These are phyloP conservation scores for Ascaphus truei DNA, from an alignment of 2,113 vertebrate species.

Conservation along the genomic window DNA sequence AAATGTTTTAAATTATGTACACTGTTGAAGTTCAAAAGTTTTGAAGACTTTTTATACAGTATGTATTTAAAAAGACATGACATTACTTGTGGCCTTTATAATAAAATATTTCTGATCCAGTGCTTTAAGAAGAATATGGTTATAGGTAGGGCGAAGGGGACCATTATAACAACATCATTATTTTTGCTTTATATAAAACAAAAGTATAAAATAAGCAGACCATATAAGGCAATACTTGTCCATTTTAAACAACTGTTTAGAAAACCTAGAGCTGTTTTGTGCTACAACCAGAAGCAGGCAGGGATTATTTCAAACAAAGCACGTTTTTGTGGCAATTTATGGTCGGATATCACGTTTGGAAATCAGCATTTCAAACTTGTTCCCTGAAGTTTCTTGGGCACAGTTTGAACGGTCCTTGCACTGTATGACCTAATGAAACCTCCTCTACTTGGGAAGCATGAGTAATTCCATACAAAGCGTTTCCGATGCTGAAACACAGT, in stretches of 20 bases:
- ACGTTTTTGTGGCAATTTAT: not conserved
- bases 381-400: not conserved
- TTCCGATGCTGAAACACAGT: conserved; percentile 15
- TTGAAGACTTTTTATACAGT: no score
- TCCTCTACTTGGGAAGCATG: conserved; percentile 18
- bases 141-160: not conserved
- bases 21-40: no score
- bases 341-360: not conserved
- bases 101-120: no score
- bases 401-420: conserved; percentile 3
- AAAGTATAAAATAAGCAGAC: no score
- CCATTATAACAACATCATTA: not conserved
- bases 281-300: not conserved
- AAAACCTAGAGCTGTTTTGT: not conserved
- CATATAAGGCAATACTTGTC: no score
- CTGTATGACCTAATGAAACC: conserved; percentile 27
- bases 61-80: no score
- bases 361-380: not conserved
- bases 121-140: not conserved
- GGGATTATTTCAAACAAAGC: not conserved
- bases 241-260: not conserved
- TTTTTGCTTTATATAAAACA: no score
- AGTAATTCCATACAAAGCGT: conserved; percentile 28
- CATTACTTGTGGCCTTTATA: no score
- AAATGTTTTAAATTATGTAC: no score